phyloP scores from a whole-genome alignment of 1,140 invertebrate species.

The Cydia strobilella region DNA sequence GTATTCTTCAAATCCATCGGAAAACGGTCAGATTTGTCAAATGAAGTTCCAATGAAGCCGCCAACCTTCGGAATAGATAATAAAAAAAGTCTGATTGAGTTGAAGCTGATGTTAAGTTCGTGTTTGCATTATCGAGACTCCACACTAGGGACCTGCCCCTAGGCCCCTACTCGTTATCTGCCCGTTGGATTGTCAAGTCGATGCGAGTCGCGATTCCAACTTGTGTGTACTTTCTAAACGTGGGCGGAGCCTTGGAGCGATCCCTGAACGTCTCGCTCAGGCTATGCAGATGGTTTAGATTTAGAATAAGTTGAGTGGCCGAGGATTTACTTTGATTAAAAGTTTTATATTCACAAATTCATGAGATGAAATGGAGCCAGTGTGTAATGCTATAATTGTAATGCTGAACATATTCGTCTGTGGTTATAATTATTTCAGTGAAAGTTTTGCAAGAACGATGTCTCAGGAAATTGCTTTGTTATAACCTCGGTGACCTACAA shows the following conservation, averaged over 20 bases:
- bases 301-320: not conserved
- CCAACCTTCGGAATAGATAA: not conserved
- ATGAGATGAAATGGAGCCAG: not conserved
- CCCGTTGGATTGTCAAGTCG: conserved; percentile 14
- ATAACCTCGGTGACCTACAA: not conserved
- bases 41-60: not conserved
- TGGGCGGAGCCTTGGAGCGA: not conserved
- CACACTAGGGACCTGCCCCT: conserved; percentile 9
- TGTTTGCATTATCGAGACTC: not conserved
- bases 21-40: not conserved
- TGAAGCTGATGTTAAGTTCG: conserved; percentile 20
- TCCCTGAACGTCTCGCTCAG: not conserved
- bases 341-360: not conserved
- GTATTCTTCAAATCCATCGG: not conserved
- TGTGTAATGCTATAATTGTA: not conserved
- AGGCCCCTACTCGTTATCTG: conserved; percentile 21
- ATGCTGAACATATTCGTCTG: not conserved
- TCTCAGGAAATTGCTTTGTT: not conserved
- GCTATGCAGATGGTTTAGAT: not conserved
- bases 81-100: conserved; percentile 14
- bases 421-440: not conserved
- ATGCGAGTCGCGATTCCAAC: not conserved
- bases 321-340: conserved; percentile 12
- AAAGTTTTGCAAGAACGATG: not conserved
- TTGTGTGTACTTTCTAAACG: conserved; percentile 1